Percentiles rank a stretch among this genome's conserved stretches.
Conservation (phyloP, 1,140 invertebrate species). For the Harlomillsia oculata region DNA sequence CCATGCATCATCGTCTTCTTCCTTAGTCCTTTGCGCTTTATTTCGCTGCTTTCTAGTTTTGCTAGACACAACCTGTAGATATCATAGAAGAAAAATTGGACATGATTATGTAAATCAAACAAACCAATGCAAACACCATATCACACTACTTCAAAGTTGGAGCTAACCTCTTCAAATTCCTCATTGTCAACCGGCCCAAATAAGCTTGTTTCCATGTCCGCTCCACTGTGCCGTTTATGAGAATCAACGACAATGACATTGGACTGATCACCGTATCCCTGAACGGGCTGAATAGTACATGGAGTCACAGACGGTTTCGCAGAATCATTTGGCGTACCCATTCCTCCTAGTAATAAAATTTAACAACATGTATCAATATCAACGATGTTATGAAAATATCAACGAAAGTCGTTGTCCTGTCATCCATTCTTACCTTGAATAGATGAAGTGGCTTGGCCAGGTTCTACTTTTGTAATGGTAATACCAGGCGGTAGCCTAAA, state of each 20-base stretch:
- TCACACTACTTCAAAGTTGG: neutral
- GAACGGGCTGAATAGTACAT: neutral
- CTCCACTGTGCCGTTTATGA: neutral
- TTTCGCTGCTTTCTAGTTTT: slow-evolving; percentile 11
- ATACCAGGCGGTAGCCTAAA: slow-evolving; percentile 32
- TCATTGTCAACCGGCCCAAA: neutral
- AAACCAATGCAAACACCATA: neutral
- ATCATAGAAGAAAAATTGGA: neutral
- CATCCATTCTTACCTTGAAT: no score
- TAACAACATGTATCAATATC: no score
- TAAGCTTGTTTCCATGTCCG: neutral
- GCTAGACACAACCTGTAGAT: slow-evolving; percentile 10
- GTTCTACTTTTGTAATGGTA: slow-evolving; percentile 34
- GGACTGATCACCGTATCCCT: neutral
- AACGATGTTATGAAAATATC: no score
- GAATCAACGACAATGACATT: slow-evolving; percentile 19
- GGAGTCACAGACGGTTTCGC: neutral
- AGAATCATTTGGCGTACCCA: no score
- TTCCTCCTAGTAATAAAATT: no score
- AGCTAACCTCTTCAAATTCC: slow-evolving; percentile 15
- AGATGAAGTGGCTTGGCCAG: no score
- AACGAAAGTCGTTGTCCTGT: no score
- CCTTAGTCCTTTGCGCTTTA: neutral
- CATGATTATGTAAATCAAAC: neutral
- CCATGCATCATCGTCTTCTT: slow-evolving; percentile 8